Percentiles rank a stretch among this genome's conserved stretches.
Conservation (phyloP, 2,797 vertebrate genomes). For the Aratinga solstitialis region DNA sequence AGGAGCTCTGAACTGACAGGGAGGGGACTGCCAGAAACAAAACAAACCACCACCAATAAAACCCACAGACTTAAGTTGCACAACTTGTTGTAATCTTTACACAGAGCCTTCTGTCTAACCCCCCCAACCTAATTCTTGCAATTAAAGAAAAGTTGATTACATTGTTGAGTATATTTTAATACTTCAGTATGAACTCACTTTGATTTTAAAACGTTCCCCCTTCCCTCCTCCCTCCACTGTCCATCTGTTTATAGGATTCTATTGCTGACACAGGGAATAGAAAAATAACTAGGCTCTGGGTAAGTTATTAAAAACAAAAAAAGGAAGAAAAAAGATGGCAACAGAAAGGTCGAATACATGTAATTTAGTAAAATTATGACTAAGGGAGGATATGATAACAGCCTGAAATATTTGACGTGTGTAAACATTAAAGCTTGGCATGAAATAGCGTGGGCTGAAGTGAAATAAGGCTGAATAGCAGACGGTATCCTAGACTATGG, state of each 20-base stretch:
- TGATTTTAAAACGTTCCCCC: neutral
- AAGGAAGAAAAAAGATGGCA: neutral
- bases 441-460: conserved; percentile 9
- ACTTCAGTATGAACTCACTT: neutral
- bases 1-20: neutral
- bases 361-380: neutral
- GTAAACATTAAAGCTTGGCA: neutral
- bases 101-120: neutral
- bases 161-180: neutral
- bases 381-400: conserved; percentile 16
- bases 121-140: neutral
- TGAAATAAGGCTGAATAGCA: neutral
- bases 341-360: neutral
- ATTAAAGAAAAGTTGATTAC: neutral
- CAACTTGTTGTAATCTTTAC: neutral
- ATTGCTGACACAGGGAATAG: neutral
- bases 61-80: neutral
- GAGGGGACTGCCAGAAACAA: neutral
- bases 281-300: neutral
- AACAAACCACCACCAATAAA: neutral
- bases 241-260: neutral
- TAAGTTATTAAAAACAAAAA: neutral
- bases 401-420: neutral
- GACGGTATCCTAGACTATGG: neutral
- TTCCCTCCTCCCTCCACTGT: neutral